Conservation (phyloP, 2,888 invertebrate genomes). For the Sphaerophoria rueppellii region DNA sequence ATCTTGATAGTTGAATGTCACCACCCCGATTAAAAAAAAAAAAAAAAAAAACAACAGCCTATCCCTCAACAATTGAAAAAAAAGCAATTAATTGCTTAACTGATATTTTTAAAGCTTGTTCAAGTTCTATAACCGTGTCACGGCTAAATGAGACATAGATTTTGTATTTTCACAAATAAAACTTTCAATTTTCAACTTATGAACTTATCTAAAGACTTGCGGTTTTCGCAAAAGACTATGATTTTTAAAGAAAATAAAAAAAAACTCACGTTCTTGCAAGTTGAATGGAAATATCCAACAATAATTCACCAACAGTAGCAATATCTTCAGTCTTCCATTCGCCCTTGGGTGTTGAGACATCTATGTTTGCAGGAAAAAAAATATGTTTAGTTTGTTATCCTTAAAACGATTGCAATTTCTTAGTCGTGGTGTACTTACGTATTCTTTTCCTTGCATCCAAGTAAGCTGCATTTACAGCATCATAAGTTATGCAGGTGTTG, state of each 20-base stretch:
- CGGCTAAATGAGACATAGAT: slow-evolving; percentile 18
- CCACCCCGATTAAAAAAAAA: no score
- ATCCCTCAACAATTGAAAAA: slow-evolving; percentile 11
- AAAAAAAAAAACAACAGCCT: slow-evolving; percentile 22
- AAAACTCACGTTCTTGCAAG: slow-evolving; percentile 90
- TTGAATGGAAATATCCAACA: slow-evolving; percentile 92
- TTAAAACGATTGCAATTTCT: not conserved
- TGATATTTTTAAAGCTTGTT: slow-evolving; percentile 13
- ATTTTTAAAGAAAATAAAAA: not conserved
- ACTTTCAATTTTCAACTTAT: not conserved
- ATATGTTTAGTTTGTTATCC: not conserved
- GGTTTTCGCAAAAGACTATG: not conserved
- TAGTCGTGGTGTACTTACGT: slow-evolving; percentile 87
- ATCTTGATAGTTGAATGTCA: no score
- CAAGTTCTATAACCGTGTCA: slow-evolving; percentile 42
- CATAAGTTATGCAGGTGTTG: slow-evolving; percentile 93
- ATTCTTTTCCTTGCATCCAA: slow-evolving; percentile 93
- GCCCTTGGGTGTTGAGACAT: slow-evolving; percentile 90
- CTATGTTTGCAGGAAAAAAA: slow-evolving; percentile 84
- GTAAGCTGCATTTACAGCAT: slow-evolving; percentile 94
- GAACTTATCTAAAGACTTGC: not conserved
- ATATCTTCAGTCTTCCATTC: slow-evolving; percentile 93
- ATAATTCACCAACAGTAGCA: slow-evolving; percentile 92
- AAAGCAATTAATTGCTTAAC: not conserved
- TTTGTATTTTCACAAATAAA: slow-evolving; percentile 39